Conservation (phyloP, 2,888 invertebrate genomes). For the Gortyna flavago region DNA sequence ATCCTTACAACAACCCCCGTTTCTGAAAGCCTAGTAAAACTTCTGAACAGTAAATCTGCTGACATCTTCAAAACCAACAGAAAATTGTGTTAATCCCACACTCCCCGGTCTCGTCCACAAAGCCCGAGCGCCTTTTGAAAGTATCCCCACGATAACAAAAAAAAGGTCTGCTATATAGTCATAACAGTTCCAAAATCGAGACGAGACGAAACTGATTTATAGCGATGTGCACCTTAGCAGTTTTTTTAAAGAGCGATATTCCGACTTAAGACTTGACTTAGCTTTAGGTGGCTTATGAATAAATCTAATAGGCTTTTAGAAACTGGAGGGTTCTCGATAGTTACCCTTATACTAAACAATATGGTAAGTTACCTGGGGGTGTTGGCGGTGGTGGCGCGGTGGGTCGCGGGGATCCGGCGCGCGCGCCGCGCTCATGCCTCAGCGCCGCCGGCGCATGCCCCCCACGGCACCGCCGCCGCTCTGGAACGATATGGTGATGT, state of each 20-base stretch:
- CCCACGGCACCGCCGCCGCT: conserved; percentile 77
- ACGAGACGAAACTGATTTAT: not conserved
- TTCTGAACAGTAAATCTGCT: not conserved
- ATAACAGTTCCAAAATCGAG: not conserved
- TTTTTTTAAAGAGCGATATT: not conserved
- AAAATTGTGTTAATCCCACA: not conserved
- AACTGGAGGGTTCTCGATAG: not conserved
- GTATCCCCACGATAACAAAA: not conserved
- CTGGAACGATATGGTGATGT: conserved; percentile 61
- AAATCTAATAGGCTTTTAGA: not conserved
- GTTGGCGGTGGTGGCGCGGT: conserved; percentile 84
- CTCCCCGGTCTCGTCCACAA: not conserved
- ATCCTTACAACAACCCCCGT: not conserved
- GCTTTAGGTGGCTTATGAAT: not conserved
- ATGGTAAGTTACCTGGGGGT: conserved; percentile 79
- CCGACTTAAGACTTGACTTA: not conserved
- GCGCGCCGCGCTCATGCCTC: conserved; percentile 89
- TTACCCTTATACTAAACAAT: not conserved
- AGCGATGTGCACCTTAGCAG: not conserved
- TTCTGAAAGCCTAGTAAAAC: conserved; percentile 17
- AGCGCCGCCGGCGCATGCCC: conserved; percentile 86
- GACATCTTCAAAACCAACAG: not conserved
- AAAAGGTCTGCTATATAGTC: not conserved
- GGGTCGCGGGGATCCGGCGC: conserved; percentile 87
- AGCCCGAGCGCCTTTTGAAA: not conserved